Base-by-base conservation (phyloP, 2,797 vertebrate genomes). In the Xenopus petersii region DNA sequence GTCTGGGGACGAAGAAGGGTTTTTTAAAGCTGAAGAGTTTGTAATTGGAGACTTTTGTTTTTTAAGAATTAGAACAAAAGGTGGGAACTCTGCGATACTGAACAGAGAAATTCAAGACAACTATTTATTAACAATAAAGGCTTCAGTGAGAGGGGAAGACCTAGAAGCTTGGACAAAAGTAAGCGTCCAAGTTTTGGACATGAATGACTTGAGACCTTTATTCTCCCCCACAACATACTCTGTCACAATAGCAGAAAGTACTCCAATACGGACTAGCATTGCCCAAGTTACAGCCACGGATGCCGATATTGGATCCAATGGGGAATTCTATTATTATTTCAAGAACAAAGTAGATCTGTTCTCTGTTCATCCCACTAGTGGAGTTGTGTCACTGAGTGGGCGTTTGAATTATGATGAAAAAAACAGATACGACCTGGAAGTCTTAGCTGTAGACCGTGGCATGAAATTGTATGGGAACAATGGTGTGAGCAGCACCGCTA, bases 381-480 rank as follows among this genome's bases (percentile, higher is more conserved):
- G 98, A 13, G 91, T 98, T 17, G 94, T 99, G 79, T 96, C 94
- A 12, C 88, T 99, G 63, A 98, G 96, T 12, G 96, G 96, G 13
- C 93, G 92, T 30, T 87, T 99, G 62, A 95, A 97, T 72, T 88
- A 93, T 0, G 94, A 96, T 64, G 93, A 95, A 69, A 95, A 94
- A 82, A 95, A 86, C 76, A 91, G 93, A 0, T 96, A 96, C 0
- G 95, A 98, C 79, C 91, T 99, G 81, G 96, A 98, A 84, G 95
- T 99, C 81, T 84, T 96, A 83, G 98, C 98, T 0, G 96, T 99
- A 30, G 98, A 99, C 83, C 94, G 98, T 10, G 98, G 98, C 33
- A 97, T 98, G 95, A 99, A 99, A 80, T 92, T 99, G 5, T 99
- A 99, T 1, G 97, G 98, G 49, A 99, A 97, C 84, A 98, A 98